These are phyloP conservation scores for Monochamus saltuarius DNA, from an alignment of 1,140 invertebrate genomes.

Conservation along the genomic window DNA sequence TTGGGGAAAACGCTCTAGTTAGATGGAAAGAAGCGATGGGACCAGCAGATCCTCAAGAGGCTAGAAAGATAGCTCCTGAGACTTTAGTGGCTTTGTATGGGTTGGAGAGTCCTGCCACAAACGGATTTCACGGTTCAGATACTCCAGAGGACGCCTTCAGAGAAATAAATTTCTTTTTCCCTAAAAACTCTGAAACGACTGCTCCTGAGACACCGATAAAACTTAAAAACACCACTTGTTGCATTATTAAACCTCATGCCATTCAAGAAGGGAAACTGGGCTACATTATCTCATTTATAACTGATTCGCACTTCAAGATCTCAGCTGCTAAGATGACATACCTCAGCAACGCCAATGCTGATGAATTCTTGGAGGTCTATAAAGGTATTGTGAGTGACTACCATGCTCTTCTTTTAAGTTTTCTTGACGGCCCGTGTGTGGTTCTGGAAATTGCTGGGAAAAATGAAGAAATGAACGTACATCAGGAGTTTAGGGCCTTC, in stretches of 20 bases:
- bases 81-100: slow-evolving; percentile 73
- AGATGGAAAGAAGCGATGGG: slow-evolving; percentile 65
- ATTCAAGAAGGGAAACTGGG: slow-evolving; percentile 72
- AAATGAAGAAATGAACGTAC: slow-evolving; percentile 60
- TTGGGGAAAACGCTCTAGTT: slow-evolving; percentile 62
- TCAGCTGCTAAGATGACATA: slow-evolving; percentile 78
- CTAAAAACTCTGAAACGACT: slow-evolving; percentile 46
- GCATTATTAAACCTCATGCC: slow-evolving; percentile 91
- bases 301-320: slow-evolving; percentile 73
- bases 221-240: slow-evolving; percentile 72
- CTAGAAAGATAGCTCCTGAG: slow-evolving; percentile 57
- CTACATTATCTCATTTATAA: slow-evolving; percentile 72
- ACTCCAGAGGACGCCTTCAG: slow-evolving; percentile 58
- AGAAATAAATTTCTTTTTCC: slow-evolving; percentile 46
- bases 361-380: slow-evolving; percentile 92
- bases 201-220: slow-evolving; percentile 61
- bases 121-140: slow-evolving; percentile 72
- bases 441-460: slow-evolving; percentile 79
- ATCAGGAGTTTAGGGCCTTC: slow-evolving; percentile 77
- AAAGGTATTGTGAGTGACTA: slow-evolving; percentile 86
- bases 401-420: slow-evolving; percentile 55
- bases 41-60: slow-evolving; percentile 65
- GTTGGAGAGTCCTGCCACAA: slow-evolving; percentile 65
- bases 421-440: slow-evolving; percentile 73
- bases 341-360: slow-evolving; percentile 76